Base-by-base conservation (phyloP, 2,797 vertebrate genomes). In the Nyctalus aviator region DNA sequence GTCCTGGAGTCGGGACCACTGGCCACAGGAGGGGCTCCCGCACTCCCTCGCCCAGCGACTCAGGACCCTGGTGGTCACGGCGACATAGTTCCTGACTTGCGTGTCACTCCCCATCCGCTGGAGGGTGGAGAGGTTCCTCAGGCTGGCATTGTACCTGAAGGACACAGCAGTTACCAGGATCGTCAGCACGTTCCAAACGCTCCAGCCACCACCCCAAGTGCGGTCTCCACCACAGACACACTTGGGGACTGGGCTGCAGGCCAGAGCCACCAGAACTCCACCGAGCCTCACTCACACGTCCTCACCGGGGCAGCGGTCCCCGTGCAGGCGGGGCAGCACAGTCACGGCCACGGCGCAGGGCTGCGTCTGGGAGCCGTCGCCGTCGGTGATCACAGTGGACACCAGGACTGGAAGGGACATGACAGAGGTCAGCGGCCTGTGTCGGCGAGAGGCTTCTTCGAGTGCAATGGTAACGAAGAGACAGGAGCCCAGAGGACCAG, bases 331-430 rank as follows among this genome's bases (percentile, higher is more conserved):
- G 0, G 99, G 99, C 62, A 96, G 96, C 27, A 99, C 99, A 17
- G 87, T 98, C 32, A 99, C 98, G 0, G 93, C 98, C 69, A 98
- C 98, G 6, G 98, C 92, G 88, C 99, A 99, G 0, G 98, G 98
- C 94, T 97, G 98, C 17, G 97, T 98, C 69, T 96, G 96, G 18
- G 98, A 97, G 91, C 98, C 98, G 75, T 95, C 90, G 1, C 66
- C 88, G 84, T 98, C 99, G 88, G 97, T 97, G 96, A 99, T 97
- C 97, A 97, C 96, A 27, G 96, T 98, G 71, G 98, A 98, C 95
- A 99, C 93, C 20, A 97, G 98, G 59, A 99, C 99, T 99, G 91
- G 2, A 91, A 93, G 23, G 82, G n/a, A 95, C 3, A 41, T 2
- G 37, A 14, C 15, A 72, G 48, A 15, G 18, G 46, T 90, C 62